Conservation (phyloP, 2,797 vertebrate genomes). For the Poliocrania exsul region DNA sequence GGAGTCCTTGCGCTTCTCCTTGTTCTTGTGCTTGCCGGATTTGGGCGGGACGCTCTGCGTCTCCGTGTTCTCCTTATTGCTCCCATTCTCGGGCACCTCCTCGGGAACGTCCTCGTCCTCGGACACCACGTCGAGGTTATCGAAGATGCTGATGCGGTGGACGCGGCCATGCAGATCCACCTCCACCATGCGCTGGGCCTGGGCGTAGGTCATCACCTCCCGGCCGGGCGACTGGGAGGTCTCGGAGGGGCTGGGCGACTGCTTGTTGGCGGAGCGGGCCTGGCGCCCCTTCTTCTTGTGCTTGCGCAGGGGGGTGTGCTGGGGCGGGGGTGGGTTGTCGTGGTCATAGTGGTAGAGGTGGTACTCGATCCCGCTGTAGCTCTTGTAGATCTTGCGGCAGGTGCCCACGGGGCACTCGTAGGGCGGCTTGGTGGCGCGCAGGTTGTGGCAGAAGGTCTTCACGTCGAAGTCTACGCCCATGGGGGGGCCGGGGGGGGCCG, state of each 20-base stretch:
- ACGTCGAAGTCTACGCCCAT: constrained; percentile 99
- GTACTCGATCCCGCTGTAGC: constrained; percentile 98
- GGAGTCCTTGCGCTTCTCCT: constrained; percentile 88
- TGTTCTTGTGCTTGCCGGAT: constrained; percentile 96
- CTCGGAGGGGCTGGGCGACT: constrained; percentile 91
- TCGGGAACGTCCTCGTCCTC: constrained; percentile 88
- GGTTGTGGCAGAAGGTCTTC: constrained; percentile 98
- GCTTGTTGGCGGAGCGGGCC: constrained; percentile 84
- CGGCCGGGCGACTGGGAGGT: constrained; percentile 91
- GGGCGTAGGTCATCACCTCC: constrained; percentile 98
- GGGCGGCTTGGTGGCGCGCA: constrained; percentile 96
- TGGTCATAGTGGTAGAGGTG: constrained; percentile 99
- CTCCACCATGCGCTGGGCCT: constrained; percentile 97
- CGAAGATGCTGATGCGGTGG: constrained; percentile 97
- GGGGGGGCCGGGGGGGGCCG: constrained; percentile 42
- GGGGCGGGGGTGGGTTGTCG: constrained; percentile 91
- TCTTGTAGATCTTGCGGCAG: constrained; percentile 98
- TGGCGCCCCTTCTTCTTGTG: constrained; percentile 94
- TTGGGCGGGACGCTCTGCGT: constrained; percentile 87
- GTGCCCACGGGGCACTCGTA: constrained; percentile 96
- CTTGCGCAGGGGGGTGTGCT: constrained; percentile 89
- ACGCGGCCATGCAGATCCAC: constrained; percentile 94
- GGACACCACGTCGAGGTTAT: constrained; percentile 95
- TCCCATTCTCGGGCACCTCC: constrained; percentile 78
- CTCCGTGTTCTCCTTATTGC: constrained; percentile 90